These are phyloP conservation scores for Acrossocheilus wenchowensis DNA, from an alignment of 2,797 vertebrate genomes.

Conservation along the genomic window DNA sequence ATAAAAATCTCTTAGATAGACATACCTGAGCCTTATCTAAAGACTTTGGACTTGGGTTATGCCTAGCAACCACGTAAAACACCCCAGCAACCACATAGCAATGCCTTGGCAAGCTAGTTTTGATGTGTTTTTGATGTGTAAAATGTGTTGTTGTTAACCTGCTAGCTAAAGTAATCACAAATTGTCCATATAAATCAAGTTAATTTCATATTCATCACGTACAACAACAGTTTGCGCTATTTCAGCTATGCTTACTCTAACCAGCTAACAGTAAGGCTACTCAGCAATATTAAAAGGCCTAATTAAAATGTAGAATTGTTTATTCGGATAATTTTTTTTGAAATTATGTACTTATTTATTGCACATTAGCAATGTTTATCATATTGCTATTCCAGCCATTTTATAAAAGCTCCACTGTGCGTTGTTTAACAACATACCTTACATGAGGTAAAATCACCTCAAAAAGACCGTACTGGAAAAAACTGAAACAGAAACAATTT, in stretches of 20 bases:
- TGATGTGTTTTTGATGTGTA: not conserved
- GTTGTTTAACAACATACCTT: not conserved
- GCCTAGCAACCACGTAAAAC: not conserved
- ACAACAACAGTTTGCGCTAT: not conserved
- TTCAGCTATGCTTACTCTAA: not conserved
- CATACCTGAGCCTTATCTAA: not conserved
- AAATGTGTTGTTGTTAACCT: not conserved
- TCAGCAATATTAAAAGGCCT: not conserved
- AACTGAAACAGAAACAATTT: no score
- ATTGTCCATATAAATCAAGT: not conserved
- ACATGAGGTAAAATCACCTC: not conserved
- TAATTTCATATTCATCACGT: no score
- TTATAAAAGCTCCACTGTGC: not conserved
- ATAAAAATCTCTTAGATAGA: not conserved
- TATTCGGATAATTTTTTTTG: not conserved
- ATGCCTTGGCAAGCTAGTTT: not conserved
- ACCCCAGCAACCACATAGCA: no score
- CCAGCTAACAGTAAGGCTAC: not conserved
- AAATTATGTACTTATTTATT: not conserved
- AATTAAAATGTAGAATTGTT: not conserved
- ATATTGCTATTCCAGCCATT: not conserved
- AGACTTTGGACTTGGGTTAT: not conserved
- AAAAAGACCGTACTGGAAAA: not conserved
- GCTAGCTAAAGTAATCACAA: not conserved
- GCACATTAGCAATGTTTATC: not conserved